These are phyloP conservation scores for Chironomus tepperi DNA, from an alignment of 1,140 invertebrate genomes.

Conservation along the genomic window DNA sequence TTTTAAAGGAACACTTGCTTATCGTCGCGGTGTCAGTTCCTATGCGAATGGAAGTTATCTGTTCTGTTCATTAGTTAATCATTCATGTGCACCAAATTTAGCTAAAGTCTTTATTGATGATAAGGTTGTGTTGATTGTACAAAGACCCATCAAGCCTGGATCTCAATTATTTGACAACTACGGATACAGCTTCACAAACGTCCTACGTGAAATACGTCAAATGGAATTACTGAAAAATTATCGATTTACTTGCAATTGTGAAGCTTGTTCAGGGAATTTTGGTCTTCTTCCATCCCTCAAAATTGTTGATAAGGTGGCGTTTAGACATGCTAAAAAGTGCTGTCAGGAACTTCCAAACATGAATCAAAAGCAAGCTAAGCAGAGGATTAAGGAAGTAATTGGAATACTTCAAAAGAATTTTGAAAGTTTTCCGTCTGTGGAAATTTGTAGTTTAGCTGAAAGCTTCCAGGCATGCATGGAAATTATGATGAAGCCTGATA, in stretches of 20 bases:
- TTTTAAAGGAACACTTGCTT: not conserved
- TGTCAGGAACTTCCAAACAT: not conserved
- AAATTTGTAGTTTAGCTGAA: not conserved
- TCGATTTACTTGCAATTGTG: not conserved
- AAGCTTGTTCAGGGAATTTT: not conserved
- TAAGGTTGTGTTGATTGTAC: not conserved
- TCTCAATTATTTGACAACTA: not conserved
- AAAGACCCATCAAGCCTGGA: not conserved
- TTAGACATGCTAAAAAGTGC: not conserved
- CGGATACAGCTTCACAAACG: not conserved
- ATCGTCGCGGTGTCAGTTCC: not conserved
- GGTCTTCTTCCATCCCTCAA: not conserved
- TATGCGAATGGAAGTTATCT: not conserved
- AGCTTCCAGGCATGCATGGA: not conserved
- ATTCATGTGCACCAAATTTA: not conserved
- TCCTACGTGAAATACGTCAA: not conserved
- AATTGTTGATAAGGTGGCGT: not conserved
- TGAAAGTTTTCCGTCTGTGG: not conserved
- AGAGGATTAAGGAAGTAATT: not conserved
- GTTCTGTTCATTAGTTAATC: not conserved
- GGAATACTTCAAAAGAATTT: not conserved
- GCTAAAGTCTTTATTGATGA: not conserved
- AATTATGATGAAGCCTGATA: not conserved
- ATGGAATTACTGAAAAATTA: not conserved
- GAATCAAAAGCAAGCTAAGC: not conserved